Evolutionary conservation across 1,140 invertebrate genomes (phyloP), one percentile per base, ranked within the genome.

Genomic region (Berghia stephanieae): DNA sequence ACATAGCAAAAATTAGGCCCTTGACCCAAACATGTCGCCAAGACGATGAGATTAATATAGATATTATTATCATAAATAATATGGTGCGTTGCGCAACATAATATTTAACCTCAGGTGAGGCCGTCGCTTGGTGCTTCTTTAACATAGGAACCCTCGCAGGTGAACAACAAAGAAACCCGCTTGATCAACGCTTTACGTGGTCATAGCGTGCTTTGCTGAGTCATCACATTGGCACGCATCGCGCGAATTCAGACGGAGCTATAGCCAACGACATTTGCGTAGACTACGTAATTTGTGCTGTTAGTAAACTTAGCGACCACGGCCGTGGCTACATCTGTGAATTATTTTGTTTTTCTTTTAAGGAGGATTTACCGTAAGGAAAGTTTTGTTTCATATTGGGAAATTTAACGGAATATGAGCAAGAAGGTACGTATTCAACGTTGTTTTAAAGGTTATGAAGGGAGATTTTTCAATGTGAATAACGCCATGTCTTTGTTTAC

Each of bases 181-280:
- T 75, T 36, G 52, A 63, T 75, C 72, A 42, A 75, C 72, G 42
- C 52, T 75, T 42, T 63, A 49, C 44, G 78, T 78, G 83, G 82
- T 81, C 78, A 83, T 75, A 72, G 69, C 76, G 83, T 84, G 77
- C 83, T 80, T 76, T 82, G 83, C 83, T 84, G 82, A 84, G 78
- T 84, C 83, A 84, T 83, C 83, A 84, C 49, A 81, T 83, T 78
- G 79, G 78, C 73, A 80, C 78, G 78, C 68, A 55, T 72, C 79
- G 79, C 79, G 77, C 78, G 68, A 81, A 79, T 34, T 49, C 74
- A 76, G 21, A 68, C 74, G 63, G 78, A 78, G 81, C 77, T 78
- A 79, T 67, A 74, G 71, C 52, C 67, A 67, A 74, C 63, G 75
- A 75, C 73, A 67, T 75, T 79, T 77, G 78, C 79, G 82, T 82